Evolutionary conservation across 2,888 invertebrate genomes (phyloP).

Genomic region (Coleophora flavipennella): DNA sequence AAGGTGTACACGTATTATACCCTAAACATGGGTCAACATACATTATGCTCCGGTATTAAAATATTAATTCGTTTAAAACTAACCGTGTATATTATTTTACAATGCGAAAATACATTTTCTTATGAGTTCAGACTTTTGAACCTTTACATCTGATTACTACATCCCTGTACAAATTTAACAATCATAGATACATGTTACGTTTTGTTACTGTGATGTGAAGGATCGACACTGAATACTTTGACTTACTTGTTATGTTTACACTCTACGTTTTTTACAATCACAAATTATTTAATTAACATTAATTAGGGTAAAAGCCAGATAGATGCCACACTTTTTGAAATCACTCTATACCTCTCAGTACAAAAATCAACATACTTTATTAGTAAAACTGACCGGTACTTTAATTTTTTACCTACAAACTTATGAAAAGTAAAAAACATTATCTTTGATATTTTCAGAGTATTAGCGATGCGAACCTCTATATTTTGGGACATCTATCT

Average conservation of each 20-base stretch:
- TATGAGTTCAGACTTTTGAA: constrained; percentile 69
- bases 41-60: constrained; percentile 63
- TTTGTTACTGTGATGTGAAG: constrained; percentile 72
- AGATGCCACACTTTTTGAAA: no score
- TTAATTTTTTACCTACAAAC: no score
- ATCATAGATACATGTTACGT: constrained; percentile 46
- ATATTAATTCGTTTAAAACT: constrained; percentile 64
- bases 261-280: constrained; percentile 25
- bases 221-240: constrained; percentile 11
- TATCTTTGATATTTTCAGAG: no score
- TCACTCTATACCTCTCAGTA: no score
- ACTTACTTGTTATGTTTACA: background rate
- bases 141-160: constrained; percentile 53
- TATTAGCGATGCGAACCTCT: no score
- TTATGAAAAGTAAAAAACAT: no score
- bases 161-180: constrained; percentile 71
- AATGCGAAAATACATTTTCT: constrained; percentile 68
- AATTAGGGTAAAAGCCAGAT: no score
- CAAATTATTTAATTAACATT: constrained; percentile 15
- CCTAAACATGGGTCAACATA: constrained; percentile 56
- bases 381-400: no score
- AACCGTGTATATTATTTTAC: constrained; percentile 65
- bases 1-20: constrained; percentile 50
- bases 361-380: no score
- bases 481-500: no score